Percentiles rank a stretch among this genome's conserved stretches.
Evolutionary conservation across 2,797 vertebrate species (phyloP).

Genomic region (Hoplostethus mediterraneus): DNA sequence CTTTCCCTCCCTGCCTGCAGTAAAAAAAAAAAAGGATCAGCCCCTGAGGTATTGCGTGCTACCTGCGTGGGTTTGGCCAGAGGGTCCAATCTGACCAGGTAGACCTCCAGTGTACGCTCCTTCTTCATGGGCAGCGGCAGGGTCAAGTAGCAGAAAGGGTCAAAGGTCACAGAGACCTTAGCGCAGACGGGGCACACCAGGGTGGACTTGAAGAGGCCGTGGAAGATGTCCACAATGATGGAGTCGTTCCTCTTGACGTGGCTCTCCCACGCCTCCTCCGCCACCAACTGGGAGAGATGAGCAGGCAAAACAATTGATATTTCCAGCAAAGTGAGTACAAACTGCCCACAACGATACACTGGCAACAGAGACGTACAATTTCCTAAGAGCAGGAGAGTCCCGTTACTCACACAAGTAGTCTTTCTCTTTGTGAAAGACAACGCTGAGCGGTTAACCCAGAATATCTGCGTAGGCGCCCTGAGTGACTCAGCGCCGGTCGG

Average conservation of each 20-base stretch:
- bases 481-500: too few species aligned
- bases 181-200: conserved; percentile 96
- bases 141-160: conserved; percentile 99
- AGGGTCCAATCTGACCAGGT: conserved; percentile 94
- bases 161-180: conserved; percentile 98
- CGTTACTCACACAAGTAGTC: not conserved
- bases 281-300: conserved; percentile 88
- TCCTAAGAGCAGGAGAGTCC: not conserved
- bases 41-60: not conserved
- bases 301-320: too few species aligned
- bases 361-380: not conserved
- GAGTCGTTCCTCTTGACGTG: conserved; percentile 99
- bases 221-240: conserved; percentile 99
- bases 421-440: too few species aligned
- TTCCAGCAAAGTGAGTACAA: not conserved
- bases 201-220: conserved; percentile 99
- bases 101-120: conserved; percentile 96
- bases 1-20: too few species aligned
- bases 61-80: conserved; percentile 96
- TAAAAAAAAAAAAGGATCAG: too few species aligned
- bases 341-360: not conserved
- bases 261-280: conserved; percentile 98
- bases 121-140: conserved; percentile 98
- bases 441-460: not conserved
- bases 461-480: not conserved